Conservation (phyloP, 1,140 invertebrate species). For the Pollicipes pollicipes region DNA sequence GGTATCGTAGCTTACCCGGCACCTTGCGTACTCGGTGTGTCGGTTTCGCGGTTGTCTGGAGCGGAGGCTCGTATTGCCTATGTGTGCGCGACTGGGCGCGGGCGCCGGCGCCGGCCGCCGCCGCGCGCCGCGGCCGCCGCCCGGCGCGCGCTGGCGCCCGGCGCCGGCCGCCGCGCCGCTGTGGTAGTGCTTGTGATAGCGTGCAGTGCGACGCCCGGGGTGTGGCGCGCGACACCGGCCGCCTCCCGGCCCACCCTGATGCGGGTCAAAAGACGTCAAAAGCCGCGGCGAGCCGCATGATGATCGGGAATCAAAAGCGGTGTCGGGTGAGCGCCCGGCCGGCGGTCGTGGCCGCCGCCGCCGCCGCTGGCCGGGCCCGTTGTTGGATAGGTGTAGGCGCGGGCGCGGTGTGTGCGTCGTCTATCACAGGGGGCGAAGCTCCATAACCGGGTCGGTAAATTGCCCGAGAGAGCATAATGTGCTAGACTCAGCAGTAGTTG, state of each 20-base stretch:
- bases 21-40: neutral
- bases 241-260: neutral
- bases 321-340: neutral
- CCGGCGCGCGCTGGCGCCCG: too few species aligned
- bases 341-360: too few species aligned
- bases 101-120: too few species aligned
- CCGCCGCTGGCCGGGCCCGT: neutral
- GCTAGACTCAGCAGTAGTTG: neutral
- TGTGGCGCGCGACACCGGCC: too few species aligned
- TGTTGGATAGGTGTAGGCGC: neutral
- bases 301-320: neutral
- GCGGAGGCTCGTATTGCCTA: neutral
- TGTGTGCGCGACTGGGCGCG: neutral
- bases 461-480: neutral
- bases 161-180: too few species aligned
- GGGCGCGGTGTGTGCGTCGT: neutral
- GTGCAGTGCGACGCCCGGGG: too few species aligned
- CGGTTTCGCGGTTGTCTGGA: neutral
- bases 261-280: neutral
- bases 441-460: neutral
- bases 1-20: neutral
- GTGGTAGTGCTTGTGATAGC: too few species aligned
- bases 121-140: too few species aligned
- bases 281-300: neutral
- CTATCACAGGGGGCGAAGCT: neutral